A percentile compares a stretch with the other conserved stretches of the same genome.
These are phyloP conservation scores for Nyctibius bracteatus DNA, from an alignment of 2,113 vertebrate genomes.

Conservation along the genomic window DNA sequence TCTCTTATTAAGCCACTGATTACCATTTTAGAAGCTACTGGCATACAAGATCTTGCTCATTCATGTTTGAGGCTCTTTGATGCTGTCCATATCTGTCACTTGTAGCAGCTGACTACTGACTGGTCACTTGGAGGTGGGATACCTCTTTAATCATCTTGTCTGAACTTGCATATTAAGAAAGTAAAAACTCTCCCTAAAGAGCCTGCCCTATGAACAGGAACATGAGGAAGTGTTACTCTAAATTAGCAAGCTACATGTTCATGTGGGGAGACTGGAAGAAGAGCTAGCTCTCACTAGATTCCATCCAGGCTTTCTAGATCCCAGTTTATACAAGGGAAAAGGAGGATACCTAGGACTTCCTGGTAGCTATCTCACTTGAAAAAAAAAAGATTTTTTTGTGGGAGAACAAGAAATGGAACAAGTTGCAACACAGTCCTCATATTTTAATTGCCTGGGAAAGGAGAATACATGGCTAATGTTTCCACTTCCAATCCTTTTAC, in stretches of 20 bases:
- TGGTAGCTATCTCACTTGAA: not conserved
- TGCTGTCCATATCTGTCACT: not conserved
- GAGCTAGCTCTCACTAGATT: not conserved
- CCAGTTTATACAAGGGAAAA: not conserved
- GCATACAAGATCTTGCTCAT: not conserved
- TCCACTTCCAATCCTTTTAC: not conserved
- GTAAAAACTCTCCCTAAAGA: not conserved
- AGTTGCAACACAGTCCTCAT: not conserved
- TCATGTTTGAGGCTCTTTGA: not conserved
- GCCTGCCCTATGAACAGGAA: not conserved
- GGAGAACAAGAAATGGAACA: not conserved
- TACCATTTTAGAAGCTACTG: not conserved
- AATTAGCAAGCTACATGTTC: not conserved
- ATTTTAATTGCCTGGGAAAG: not conserved
- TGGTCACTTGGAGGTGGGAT: not conserved
- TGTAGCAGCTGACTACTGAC: not conserved
- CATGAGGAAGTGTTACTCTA: fast-evolving
- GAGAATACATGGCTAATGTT: not conserved
- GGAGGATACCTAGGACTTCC: not conserved
- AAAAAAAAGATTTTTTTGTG: not conserved
- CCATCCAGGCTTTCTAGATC: not conserved
- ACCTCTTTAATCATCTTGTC: not conserved
- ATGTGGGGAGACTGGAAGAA: not conserved
- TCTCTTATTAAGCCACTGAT: not conserved
- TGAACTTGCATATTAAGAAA: not conserved